Base-by-base conservation (phyloP, 2,113 vertebrate genomes). In the Eptatretus burgeri region DNA sequence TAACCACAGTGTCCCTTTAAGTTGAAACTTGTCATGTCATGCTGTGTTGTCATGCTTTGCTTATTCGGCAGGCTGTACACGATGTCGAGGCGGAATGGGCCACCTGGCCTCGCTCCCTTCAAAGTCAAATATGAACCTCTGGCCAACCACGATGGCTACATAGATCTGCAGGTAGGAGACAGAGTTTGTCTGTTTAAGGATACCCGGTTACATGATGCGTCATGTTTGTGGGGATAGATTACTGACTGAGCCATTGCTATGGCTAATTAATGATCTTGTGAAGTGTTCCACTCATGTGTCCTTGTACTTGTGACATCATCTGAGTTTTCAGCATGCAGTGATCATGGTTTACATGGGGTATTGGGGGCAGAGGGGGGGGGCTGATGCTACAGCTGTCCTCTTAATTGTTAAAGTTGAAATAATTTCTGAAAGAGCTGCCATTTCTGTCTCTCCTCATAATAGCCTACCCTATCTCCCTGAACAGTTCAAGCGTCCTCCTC, bases 131-230 rank as follows among this genome's bases (percentile, higher is more conserved):
- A 98, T 67, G 81, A 82, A 69, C 75, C 95, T 51, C 73, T 84
- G 19, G 79, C 76, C 70, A 83, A 82, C 2, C 88, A 95, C 2
- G 86, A 94, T 65, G 86, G 86, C 12, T 98, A 98, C 74, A 98
- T 83, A 18, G 91, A 98, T 69, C 73, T 98, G 69, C 91, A 98
- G 89, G 89, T 93, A 68, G 72, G 65, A 49, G 14, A 56, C 14
- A 56, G 53, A 41, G 27, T 41, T 41, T 7, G 27, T 41, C 27
- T 41, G 7, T 41, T 41, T 41, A 41, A 41, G 27, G 27, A 41
- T 41, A 41, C 27, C 27, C 27, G 27, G 27, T 41, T 7, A 41
- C 27, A 7, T 41, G 27, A 41, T 41, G 27, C 27, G 7, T 41
- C 27, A 41, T 41, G 7, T 7, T 3, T 41, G 27, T 41, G 27